A percentile compares a stretch with the other conserved stretches of the same genome.
Evolutionary conservation across 2,888 invertebrate genomes (phyloP).

Genomic region (Hirtodrosophila alboralis): DNA sequence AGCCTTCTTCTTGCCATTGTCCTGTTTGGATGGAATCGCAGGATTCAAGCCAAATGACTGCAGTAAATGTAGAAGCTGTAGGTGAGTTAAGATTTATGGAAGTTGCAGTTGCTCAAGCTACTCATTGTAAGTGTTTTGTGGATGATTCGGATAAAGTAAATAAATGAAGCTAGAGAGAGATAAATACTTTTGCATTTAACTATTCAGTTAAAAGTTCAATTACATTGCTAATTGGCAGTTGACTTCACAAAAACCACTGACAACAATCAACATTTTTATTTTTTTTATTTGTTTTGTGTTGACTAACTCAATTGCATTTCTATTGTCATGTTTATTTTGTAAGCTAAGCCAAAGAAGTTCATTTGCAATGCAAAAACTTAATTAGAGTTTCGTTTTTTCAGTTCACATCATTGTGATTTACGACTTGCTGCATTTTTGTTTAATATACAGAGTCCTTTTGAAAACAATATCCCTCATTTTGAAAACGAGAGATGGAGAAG

Average conservation of each 20-base stretch:
- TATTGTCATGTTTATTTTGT: conserved; percentile 20
- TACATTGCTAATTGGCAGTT: conserved; percentile 52
- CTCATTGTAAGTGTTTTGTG: conserved; percentile 3
- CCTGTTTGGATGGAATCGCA: conserved; percentile 10
- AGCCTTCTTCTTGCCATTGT: conserved; percentile 21
- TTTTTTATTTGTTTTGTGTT: no score
- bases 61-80: conserved; percentile 8
- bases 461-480: no score
- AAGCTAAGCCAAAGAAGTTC: conserved; percentile 25
- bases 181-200: background rate
- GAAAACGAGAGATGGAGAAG: no score
- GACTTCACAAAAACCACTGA: conserved; percentile 40
- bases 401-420: conserved; percentile 2
- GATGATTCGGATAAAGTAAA: conserved; percentile 2
- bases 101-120: conserved; percentile 34
- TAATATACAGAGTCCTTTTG: background rate
- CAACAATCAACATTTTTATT: conserved; percentile 57
- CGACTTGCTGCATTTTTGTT: background rate
- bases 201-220: conserved; percentile 17
- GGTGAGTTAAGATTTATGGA: conserved; percentile 48
- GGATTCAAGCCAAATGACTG: background rate
- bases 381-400: conserved; percentile 43
- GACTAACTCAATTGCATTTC: conserved; percentile 9
- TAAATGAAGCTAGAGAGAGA: conserved; percentile 15
- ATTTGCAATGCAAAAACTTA: conserved; percentile 56